Percentiles rank a stretch among this genome's conserved stretches.
phyloP scores from a whole-genome alignment of 2,113 vertebrate genomes.

The Carollia perspicillata region DNA sequence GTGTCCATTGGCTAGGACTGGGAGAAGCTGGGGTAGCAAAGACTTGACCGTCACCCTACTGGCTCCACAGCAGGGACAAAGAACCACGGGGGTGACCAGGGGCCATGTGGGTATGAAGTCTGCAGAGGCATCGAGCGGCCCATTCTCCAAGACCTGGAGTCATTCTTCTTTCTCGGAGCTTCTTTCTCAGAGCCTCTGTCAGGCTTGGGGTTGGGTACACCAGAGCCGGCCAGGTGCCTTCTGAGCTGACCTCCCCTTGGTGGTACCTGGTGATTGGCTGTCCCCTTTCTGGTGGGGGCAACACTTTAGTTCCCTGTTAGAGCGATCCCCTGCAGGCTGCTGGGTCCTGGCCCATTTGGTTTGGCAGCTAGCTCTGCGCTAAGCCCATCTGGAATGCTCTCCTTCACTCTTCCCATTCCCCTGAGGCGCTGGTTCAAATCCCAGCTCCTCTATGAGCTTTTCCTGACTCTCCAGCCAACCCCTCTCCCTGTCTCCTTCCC shows the following conservation, averaged over 20 bases:
- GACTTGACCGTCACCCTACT: too few relatives aligned
- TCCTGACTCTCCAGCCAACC: background rate
- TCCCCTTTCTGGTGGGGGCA: background rate
- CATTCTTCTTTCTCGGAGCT: background rate
- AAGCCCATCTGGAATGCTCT: background rate
- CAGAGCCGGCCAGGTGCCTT: background rate
- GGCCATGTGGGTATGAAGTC: accelerated
- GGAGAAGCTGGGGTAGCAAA: too few relatives aligned
- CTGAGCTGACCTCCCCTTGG: background rate
- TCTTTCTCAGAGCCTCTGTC: background rate
- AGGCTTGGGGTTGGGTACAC: too few relatives aligned
- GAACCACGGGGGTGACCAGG: background rate
- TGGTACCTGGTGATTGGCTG: background rate
- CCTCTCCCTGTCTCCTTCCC: background rate
- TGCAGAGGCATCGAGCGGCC: background rate
- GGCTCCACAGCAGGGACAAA: background rate
- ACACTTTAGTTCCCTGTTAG: background rate
- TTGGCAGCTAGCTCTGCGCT: background rate
- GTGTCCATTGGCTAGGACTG: background rate
- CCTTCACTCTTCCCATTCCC: background rate
- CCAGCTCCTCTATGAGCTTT: background rate
- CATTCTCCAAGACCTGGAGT: background rate
- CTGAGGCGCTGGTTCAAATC: background rate
- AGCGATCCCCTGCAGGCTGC: background rate
- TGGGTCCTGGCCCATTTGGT: background rate